Conservation (phyloP, 2,113 vertebrate genomes). For the Proteles cristata region DNA sequence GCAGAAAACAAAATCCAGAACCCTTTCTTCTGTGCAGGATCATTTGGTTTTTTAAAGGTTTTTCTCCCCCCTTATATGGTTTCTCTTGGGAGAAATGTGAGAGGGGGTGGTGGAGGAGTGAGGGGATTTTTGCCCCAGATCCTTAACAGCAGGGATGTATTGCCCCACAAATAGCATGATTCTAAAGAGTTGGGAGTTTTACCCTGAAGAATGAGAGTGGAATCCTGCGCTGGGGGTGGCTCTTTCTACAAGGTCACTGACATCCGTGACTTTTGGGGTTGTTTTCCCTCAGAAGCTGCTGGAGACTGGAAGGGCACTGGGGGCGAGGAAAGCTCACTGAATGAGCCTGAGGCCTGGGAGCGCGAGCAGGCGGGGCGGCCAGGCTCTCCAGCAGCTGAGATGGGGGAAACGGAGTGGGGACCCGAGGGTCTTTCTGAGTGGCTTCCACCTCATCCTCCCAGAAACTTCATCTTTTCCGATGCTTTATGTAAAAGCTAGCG, state of each 20-base stretch:
- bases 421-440: not conserved
- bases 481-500: not conserved
- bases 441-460: not conserved
- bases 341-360: not conserved
- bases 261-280: not conserved
- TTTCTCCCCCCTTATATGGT: not conserved
- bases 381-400: not conserved
- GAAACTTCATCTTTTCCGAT: not conserved
- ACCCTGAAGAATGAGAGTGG: not conserved
- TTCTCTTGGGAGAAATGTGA: constrained; percentile 21
- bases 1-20: constrained; percentile 29
- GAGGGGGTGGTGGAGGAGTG: not conserved
- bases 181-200: not conserved
- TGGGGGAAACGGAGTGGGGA: accelerated
- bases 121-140: not conserved
- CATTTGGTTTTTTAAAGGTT: not conserved
- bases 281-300: not conserved
- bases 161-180: not conserved
- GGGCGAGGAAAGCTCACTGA: not conserved
- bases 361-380: not conserved
- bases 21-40: constrained; percentile 15
- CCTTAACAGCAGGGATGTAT: not conserved
- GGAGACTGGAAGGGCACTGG: not conserved
- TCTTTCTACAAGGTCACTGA: not conserved
- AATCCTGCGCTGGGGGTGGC: not conserved